A percentile compares a stretch with the other conserved stretches of the same genome.
phyloP scores from a whole-genome alignment of 1,140 invertebrate species.

The Ceratosolen solmsi region DNA sequence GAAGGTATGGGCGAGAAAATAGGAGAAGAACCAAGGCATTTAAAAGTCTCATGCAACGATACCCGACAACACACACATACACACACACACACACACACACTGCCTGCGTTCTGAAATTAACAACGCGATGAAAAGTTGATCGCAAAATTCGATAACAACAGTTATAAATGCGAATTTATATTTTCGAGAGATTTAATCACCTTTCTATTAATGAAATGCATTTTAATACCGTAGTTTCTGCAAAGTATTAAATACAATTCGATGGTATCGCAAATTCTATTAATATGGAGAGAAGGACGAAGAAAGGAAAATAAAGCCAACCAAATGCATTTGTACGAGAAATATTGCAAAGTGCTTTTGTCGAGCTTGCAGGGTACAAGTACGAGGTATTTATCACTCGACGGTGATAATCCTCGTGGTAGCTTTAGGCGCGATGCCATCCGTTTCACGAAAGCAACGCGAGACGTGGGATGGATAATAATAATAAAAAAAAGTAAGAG shows the following conservation, averaged over 20 bases:
- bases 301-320: neutral
- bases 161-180: conserved; percentile 1
- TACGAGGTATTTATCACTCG: conserved; percentile 20
- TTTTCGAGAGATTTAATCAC: neutral
- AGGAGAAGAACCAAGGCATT: too few species aligned
- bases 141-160: neutral
- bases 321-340: neutral
- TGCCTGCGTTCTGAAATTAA: neutral
- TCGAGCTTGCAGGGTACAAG: neutral
- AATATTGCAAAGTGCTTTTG: conserved; percentile 1
- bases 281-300: neutral
- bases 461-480: conserved; percentile 2
- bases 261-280: neutral
- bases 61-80: too few species aligned
- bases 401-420: conserved; percentile 43
- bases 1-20: too few species aligned
- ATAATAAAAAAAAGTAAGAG: too few species aligned
- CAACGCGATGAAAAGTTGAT: conserved; percentile 5
- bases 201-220: conserved; percentile 9
- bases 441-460: neutral
- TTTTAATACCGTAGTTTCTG: neutral
- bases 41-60: too few species aligned
- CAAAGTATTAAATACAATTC: neutral
- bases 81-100: too few species aligned
- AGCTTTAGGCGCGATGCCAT: conserved; percentile 22